These are phyloP conservation scores for Pandemis heparana DNA, from an alignment of 2,888 invertebrate genomes.

Conservation along the genomic window DNA sequence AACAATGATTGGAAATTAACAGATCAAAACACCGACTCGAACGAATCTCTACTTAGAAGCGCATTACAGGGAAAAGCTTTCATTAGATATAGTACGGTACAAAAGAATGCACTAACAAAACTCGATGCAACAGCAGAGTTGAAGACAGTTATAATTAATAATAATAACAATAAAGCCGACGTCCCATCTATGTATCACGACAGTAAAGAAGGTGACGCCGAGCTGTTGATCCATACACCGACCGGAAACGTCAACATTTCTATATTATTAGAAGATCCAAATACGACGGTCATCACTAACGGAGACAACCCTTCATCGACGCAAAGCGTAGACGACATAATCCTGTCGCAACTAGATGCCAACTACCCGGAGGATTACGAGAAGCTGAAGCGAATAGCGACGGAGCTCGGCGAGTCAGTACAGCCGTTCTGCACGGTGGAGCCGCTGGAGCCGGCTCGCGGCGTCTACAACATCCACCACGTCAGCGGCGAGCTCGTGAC, in stretches of 20 bases:
- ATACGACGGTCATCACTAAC: constrained; percentile 72
- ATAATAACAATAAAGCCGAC: constrained; percentile 81
- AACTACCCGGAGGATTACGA: constrained; percentile 93
- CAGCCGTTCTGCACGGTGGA: constrained; percentile 88
- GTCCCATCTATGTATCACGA: constrained; percentile 86
- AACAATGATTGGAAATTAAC: constrained; percentile 94
- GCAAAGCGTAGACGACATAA: constrained; percentile 89
- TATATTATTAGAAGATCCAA: constrained; percentile 80
- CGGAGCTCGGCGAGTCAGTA: constrained; percentile 92
- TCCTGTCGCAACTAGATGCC: constrained; percentile 89
- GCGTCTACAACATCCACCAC: constrained; percentile 85
- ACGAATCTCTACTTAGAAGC: constrained; percentile 92
- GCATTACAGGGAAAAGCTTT: constrained; percentile 93
- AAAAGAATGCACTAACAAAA: constrained; percentile 81
- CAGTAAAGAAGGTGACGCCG: constrained; percentile 68
- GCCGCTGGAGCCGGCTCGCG: constrained; percentile 80
- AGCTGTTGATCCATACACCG: constrained; percentile 75
- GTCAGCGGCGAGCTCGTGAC: constrained; percentile 80
- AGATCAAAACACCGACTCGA: constrained; percentile 88
- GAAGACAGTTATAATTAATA: constrained; percentile 75
- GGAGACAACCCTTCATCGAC: constrained; percentile 85
- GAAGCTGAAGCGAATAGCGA: constrained; percentile 93
- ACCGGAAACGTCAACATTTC: constrained; percentile 79
- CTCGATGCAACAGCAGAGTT: constrained; percentile 72
- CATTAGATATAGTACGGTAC: constrained; percentile 84